phyloP scores from a whole-genome alignment of 2,113 vertebrate species.

The Pantherophis guttatus region DNA sequence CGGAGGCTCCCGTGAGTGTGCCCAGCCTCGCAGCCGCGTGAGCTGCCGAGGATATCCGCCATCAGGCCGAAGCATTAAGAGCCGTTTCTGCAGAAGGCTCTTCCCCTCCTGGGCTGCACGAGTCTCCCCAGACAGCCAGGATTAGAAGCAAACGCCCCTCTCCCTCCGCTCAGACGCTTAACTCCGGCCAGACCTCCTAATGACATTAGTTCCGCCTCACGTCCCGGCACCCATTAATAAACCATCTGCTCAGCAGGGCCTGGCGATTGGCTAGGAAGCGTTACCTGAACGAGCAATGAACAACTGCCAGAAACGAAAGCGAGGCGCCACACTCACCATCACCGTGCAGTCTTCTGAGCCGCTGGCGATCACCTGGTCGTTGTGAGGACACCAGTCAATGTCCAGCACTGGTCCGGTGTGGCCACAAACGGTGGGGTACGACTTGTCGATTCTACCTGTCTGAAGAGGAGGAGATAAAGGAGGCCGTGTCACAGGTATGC shows the following conservation, averaged over 20 bases:
- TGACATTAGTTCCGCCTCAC: accelerated
- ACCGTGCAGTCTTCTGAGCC: constrained; percentile 94
- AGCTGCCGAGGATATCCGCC: not conserved
- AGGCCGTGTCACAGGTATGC: not conserved
- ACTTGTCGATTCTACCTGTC: constrained; percentile 93
- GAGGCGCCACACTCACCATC: constrained; percentile 76
- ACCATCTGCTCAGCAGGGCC: not conserved
- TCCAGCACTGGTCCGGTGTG: constrained; percentile 96
- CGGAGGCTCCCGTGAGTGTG: not conserved
- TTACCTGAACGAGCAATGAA: not conserved
- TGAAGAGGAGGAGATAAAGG: constrained; percentile 57
- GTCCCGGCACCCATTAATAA: constrained; percentile 12
- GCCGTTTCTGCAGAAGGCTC: not conserved
- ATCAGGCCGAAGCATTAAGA: not conserved
- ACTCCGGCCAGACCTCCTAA: not conserved
- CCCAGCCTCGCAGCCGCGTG: not conserved
- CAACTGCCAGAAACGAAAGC: not conserved
- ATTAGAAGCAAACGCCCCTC: constrained; percentile 26
- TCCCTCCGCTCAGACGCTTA: not conserved
- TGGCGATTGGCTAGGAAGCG: not conserved
- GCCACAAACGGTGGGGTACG: constrained; percentile 94
- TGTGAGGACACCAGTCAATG: constrained; percentile 97
- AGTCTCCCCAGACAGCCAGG: constrained; percentile 32
- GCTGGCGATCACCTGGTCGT: constrained; percentile 94
- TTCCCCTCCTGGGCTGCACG: not conserved